Percentiles rank a stretch among this genome's conserved stretches.
phyloP scores from a whole-genome alignment of 2,888 invertebrate species.

The Electrophaes corylata region DNA sequence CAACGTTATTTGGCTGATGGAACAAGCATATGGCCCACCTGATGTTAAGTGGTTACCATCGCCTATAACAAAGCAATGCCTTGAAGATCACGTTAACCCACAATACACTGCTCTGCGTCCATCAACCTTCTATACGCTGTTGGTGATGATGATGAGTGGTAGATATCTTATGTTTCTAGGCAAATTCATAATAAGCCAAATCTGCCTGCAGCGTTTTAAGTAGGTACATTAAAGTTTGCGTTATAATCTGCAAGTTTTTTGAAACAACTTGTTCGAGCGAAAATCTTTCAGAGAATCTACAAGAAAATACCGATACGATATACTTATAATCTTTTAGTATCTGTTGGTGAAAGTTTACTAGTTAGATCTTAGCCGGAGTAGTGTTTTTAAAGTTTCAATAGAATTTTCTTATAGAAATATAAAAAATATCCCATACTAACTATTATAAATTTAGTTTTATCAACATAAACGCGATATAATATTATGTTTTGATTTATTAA shows the following conservation, averaged over 20 bases:
- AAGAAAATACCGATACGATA: conserved; percentile 1
- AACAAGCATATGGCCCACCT: too few relatives aligned
- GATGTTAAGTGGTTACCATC: too few relatives aligned
- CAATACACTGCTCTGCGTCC: too few relatives aligned
- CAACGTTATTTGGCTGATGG: too few relatives aligned
- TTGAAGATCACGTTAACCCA: too few relatives aligned
- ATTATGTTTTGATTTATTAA: too few relatives aligned
- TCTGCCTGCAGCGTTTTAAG: background rate
- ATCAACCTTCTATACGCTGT: too few relatives aligned
- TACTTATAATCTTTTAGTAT: background rate
- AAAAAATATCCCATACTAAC: too few relatives aligned
- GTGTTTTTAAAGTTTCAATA: background rate
- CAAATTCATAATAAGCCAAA: background rate
- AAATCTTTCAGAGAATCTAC: conserved; percentile 1
- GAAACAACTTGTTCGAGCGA: background rate
- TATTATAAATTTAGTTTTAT: too few relatives aligned
- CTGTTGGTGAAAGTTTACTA: background rate
- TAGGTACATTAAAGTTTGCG: background rate
- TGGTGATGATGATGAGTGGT: too few relatives aligned
- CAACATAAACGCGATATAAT: too few relatives aligned
- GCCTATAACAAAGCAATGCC: too few relatives aligned
- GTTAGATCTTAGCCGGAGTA: background rate
- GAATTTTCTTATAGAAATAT: background rate
- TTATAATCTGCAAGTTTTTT: conserved; percentile 1
- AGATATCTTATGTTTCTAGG: background rate